A percentile compares a stretch with the other conserved stretches of the same genome.
phyloP scores from a whole-genome alignment of 2,888 invertebrate genomes.

The Oligia latruncula region DNA sequence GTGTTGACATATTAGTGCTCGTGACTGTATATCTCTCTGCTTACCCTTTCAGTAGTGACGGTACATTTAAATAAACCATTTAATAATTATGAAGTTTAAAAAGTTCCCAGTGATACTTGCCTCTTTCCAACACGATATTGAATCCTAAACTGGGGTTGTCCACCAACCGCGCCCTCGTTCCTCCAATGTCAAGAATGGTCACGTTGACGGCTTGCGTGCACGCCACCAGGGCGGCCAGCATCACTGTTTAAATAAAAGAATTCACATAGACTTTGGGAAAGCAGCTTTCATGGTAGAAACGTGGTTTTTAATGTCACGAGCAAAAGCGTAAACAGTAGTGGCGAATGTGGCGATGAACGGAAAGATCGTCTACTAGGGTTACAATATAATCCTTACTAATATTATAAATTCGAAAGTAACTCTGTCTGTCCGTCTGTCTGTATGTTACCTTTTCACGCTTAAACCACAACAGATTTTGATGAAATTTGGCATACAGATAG shows the following conservation, averaged over 20 bases:
- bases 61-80: too few species aligned
- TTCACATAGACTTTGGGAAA: neutral
- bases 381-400: too few species aligned
- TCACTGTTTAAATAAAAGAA: conserved; percentile 44
- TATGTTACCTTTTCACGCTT: too few species aligned
- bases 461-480: too few species aligned
- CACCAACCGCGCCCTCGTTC: conserved; percentile 28
- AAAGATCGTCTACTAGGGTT: neutral
- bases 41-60: too few species aligned
- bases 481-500: too few species aligned
- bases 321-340: too few species aligned
- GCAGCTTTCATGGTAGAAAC: neutral
- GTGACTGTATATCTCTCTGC: too few species aligned
- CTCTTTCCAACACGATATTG: conserved; percentile 46
- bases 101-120: conserved; percentile 24
- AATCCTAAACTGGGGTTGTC: conserved; percentile 33
- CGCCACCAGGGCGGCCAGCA: conserved; percentile 48
- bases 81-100: neutral
- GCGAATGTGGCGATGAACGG: neutral
- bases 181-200: conserved; percentile 33
- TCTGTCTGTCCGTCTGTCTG: too few species aligned
- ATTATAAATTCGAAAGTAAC: too few species aligned
- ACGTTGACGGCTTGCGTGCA: conserved; percentile 30
- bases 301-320: too few species aligned
- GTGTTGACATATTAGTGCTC: too few species aligned